phyloP scores from a whole-genome alignment of 2,888 invertebrate genomes.

The Amiota minor region DNA sequence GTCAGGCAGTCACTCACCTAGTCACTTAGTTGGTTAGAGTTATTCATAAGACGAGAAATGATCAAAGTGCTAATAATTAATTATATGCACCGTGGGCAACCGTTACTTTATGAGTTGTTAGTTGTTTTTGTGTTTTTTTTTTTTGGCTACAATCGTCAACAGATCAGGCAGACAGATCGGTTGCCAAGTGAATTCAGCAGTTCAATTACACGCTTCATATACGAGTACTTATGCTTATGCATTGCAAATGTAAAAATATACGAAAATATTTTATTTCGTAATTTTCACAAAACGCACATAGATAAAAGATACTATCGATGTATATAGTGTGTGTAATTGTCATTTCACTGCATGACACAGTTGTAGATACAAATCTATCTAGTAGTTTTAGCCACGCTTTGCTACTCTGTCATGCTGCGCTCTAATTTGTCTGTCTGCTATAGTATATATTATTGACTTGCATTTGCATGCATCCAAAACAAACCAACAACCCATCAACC shows the following conservation, averaged over 20 bases:
- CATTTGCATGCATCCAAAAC: slow-evolving; percentile 3
- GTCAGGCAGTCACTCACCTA: too few relatives aligned
- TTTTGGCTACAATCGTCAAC: background rate
- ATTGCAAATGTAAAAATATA: slow-evolving; percentile 14
- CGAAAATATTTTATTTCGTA: slow-evolving; percentile 2
- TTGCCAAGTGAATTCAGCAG: background rate
- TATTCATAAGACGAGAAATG: slow-evolving; percentile 1
- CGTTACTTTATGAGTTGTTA: background rate
- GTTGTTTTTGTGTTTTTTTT: background rate
- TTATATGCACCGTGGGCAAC: slow-evolving; percentile 50
- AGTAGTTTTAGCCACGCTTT: slow-evolving; percentile 1
- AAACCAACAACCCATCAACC: slow-evolving; percentile 1
- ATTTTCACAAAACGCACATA: background rate
- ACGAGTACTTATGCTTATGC: background rate
- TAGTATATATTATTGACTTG: slow-evolving; percentile 14
- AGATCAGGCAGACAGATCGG: too few relatives aligned
- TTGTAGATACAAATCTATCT: slow-evolving; percentile 36
- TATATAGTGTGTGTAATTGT: slow-evolving; percentile 8
- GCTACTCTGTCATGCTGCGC: slow-evolving; percentile 51
- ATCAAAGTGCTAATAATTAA: slow-evolving; percentile 47
- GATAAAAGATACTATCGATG: slow-evolving; percentile 1
- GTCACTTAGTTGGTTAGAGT: background rate
- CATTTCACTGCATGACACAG: background rate
- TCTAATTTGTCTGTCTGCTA: slow-evolving; percentile 52
- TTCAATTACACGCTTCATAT: slow-evolving; percentile 21